phyloP scores from a whole-genome alignment of 2,888 invertebrate species.

The Habroteleia sp. region DNA sequence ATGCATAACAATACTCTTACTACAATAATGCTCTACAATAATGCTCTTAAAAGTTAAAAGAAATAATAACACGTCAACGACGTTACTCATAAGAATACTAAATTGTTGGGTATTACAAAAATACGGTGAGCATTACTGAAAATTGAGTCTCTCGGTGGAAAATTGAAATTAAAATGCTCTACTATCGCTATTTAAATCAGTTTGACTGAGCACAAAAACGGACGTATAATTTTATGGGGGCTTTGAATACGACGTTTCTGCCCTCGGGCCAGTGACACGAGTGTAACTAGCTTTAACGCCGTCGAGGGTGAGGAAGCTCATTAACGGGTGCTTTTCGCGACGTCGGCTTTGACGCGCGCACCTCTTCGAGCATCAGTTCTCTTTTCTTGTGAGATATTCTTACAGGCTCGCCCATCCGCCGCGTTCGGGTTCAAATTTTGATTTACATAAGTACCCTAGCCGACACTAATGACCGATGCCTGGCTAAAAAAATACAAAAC shows the following conservation, averaged over 20 bases:
- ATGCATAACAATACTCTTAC: no score
- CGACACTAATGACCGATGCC: constrained; percentile 69
- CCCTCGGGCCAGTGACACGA: constrained; percentile 70
- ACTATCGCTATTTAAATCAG: constrained; percentile 74
- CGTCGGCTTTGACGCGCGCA: constrained; percentile 66
- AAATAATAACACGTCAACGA: no score
- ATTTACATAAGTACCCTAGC: constrained; percentile 77
- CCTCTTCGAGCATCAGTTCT: constrained; percentile 37
- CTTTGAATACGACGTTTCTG: constrained; percentile 76
- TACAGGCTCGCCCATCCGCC: constrained; percentile 5
- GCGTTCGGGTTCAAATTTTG: constrained; percentile 66
- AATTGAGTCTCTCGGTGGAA: constrained; percentile 70
- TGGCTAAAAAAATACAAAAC: constrained; percentile 51
- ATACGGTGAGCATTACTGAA: constrained; percentile 37
- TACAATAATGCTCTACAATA: no score
- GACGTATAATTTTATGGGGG: constrained; percentile 79
- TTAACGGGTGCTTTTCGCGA: constrained; percentile 78
- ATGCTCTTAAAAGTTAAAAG: no score
- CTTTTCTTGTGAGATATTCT: constrained; percentile 39
- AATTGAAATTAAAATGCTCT: constrained; percentile 77
- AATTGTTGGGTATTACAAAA: no score
- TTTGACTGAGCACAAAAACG: constrained; percentile 71
- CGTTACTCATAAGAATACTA: no score
- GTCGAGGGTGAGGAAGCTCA: constrained; percentile 80
- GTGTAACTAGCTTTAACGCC: constrained; percentile 78